Percentiles rank a stretch among this genome's conserved stretches.
Evolutionary conservation across 2,888 invertebrate species (phyloP).

Genomic region (Yponomeuta plumbellus): DNA sequence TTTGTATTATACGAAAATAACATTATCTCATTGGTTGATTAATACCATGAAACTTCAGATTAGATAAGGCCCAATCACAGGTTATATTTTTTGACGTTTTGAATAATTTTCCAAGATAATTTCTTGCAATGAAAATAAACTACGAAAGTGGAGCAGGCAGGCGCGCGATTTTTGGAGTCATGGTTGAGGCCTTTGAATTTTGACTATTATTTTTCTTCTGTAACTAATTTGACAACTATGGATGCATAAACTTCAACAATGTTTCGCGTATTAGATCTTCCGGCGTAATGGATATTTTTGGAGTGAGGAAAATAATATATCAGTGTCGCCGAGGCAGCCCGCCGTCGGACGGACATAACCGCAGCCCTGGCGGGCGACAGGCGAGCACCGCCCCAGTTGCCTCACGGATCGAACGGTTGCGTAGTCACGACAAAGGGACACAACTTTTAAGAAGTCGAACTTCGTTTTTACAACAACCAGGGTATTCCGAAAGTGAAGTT

Average conservation of each 20-base stretch:
- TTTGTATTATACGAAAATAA: background rate
- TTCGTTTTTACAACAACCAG: background rate
- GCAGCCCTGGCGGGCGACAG: slow-evolving; percentile 69
- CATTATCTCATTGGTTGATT: background rate
- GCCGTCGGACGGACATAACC: slow-evolving; percentile 33
- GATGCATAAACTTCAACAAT: background rate
- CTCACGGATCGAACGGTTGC: slow-evolving; percentile 72
- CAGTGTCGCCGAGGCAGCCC: background rate
- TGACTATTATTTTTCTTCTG: background rate
- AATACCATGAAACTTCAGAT: too few species aligned
- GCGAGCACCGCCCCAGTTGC: slow-evolving; percentile 57
- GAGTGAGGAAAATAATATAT: background rate
- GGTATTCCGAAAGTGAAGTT: slow-evolving; percentile 36
- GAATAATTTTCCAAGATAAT: background rate
- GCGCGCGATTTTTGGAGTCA: background rate
- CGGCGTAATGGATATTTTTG: background rate
- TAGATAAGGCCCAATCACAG: background rate
- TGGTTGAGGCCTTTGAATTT: background rate
- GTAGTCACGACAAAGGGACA: slow-evolving; percentile 54
- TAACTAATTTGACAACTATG: background rate
- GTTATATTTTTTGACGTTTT: background rate
- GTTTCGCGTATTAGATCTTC: background rate
- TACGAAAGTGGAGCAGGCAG: background rate
- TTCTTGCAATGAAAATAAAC: background rate
- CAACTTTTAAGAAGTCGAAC: background rate